These are phyloP conservation scores for Ypsolopha scabrella DNA, from an alignment of 2,888 invertebrate species.

Conservation along the genomic window DNA sequence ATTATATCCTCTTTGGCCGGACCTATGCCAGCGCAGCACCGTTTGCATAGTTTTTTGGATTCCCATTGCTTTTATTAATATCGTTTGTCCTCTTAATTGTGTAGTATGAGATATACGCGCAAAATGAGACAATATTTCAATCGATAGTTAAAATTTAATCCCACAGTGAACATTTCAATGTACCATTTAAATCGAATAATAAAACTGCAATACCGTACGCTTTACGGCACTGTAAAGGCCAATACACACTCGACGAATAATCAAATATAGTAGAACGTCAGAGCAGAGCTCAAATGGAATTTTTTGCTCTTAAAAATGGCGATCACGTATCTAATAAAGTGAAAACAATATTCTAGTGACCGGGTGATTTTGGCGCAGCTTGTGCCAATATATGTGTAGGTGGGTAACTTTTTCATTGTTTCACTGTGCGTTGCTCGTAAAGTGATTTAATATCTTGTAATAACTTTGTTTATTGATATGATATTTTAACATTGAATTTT, in stretches of 20 bases:
- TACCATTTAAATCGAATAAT: constrained; percentile 48
- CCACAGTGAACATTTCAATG: constrained; percentile 50
- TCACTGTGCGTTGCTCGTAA: constrained; percentile 2
- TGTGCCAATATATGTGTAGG: constrained; percentile 46
- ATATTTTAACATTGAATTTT: background rate
- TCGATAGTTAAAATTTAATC: constrained; percentile 32
- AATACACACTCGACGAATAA: constrained; percentile 53
- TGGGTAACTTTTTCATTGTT: constrained; percentile 43
- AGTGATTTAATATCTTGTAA: no score
- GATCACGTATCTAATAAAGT: constrained; percentile 72
- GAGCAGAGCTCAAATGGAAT: constrained; percentile 57
- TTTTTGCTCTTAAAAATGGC: constrained; percentile 70
- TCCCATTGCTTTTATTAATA: no score
- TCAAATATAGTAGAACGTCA: constrained; percentile 58
- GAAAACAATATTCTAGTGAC: constrained; percentile 73
- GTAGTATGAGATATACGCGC: background rate
- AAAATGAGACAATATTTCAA: constrained; percentile 1
- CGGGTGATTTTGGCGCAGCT: constrained; percentile 66
- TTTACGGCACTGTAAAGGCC: constrained; percentile 56
- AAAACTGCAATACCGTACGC: constrained; percentile 53
- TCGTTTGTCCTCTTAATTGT: no score
- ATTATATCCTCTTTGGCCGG: no score
- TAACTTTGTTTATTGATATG: no score
- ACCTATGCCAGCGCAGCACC: constrained; percentile 2
- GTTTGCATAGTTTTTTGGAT: no score